phyloP scores from a whole-genome alignment of 92 coral and sea anemone species.

The Phymanthus crucifer region DNA sequence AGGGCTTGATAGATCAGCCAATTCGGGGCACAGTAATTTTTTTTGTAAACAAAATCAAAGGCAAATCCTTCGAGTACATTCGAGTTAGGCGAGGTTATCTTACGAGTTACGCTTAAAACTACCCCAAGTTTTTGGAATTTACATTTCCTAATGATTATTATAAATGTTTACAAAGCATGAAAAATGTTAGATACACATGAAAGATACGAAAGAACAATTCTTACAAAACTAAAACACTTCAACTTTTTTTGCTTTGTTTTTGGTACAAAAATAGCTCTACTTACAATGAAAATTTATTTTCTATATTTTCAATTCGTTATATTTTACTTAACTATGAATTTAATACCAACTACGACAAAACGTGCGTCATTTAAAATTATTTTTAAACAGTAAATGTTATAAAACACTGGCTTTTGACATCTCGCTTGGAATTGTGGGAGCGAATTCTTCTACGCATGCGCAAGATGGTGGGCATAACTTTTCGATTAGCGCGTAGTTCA shows the following conservation, averaged over 20 bases:
- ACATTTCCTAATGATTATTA: neutral
- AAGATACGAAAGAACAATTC: neutral
- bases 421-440: neutral
- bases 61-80: neutral
- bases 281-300: constrained; percentile 26
- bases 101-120: neutral
- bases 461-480: neutral
- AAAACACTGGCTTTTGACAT: neutral
- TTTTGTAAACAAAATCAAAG: neutral
- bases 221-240: constrained; percentile 19
- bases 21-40: neutral
- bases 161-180: neutral
- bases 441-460: neutral
- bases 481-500: no score
- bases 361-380: neutral
- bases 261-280: constrained; percentile 27
- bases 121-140: neutral
- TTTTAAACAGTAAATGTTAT: neutral
- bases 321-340: constrained; percentile 8
- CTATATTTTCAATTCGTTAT: constrained; percentile 23
- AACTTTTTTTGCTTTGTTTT: neutral
- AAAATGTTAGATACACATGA: neutral
- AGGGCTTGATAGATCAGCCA: neutral
- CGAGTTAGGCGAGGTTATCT: neutral
- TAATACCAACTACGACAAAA: neutral